These are phyloP conservation scores for Heterodera filipjevi DNA, from an alignment of 2,888 invertebrate species.

Conservation along the genomic window DNA sequence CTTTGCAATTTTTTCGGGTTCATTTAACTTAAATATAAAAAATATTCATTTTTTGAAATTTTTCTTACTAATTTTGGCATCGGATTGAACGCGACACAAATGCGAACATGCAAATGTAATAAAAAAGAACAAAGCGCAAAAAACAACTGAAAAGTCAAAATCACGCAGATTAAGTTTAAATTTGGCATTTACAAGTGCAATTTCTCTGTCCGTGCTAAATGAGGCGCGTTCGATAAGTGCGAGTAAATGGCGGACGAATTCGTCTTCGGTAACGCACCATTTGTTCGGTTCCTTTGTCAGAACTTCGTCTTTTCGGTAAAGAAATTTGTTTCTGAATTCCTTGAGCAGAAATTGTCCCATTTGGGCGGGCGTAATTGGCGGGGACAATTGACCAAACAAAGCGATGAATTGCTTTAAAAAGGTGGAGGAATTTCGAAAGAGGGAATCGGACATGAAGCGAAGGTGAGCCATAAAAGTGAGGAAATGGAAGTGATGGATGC, in stretches of 20 bases:
- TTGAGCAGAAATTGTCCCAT: background rate
- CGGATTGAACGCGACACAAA: conserved; percentile 29
- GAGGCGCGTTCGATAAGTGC: background rate
- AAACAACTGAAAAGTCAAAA: conserved; percentile 29
- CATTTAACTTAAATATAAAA: background rate
- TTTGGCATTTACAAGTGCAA: background rate
- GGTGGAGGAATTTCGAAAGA: background rate
- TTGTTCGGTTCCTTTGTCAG: background rate
- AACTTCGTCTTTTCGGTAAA: background rate
- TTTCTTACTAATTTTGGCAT: conserved; percentile 10
- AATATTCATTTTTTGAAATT: background rate
- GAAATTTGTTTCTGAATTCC: background rate
- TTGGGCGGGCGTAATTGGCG: background rate
- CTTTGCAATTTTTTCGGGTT: background rate
- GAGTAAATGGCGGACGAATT: background rate
- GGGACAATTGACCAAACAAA: background rate
- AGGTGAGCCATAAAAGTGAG: background rate
- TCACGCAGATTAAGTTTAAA: background rate
- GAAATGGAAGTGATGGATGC: background rate
- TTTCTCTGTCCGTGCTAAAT: conserved; percentile 7
- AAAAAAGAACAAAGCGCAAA: conserved; percentile 29
- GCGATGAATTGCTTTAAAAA: background rate
- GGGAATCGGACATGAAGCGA: background rate
- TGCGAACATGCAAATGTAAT: background rate
- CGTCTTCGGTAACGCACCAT: background rate